Evolutionary conservation across 2,797 vertebrate genomes (phyloP).

Genomic region (Perodicticus potto): DNA sequence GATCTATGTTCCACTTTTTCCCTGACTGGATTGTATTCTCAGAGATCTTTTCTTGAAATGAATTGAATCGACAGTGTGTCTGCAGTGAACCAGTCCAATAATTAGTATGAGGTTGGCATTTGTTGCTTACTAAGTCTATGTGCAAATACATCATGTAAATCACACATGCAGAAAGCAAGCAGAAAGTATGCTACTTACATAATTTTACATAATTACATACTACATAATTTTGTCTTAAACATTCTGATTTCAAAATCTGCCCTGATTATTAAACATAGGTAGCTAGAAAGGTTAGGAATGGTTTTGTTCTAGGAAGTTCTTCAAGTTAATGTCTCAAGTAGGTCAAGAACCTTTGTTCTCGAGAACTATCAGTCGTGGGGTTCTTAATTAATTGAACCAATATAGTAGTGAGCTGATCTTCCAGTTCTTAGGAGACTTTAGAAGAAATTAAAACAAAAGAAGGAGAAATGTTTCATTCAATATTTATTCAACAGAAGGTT

Average conservation of each 20-base stretch:
- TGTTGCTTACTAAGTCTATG: not conserved
- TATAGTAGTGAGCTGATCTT: not conserved
- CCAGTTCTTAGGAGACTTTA: not conserved
- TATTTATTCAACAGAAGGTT: not conserved
- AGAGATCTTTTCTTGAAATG: slow-evolving; percentile 5
- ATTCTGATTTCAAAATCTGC: not conserved
- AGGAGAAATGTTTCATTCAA: not conserved
- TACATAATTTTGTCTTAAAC: not conserved
- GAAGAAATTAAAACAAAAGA: not conserved
- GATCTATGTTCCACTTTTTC: not conserved
- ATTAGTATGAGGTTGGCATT: slow-evolving; percentile 1
- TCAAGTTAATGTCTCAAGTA: not conserved
- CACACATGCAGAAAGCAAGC: not conserved
- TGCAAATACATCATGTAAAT: not conserved
- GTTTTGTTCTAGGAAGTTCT: not conserved
- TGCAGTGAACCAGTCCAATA: not conserved
- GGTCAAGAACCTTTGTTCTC: not conserved
- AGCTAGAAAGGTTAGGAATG: not conserved
- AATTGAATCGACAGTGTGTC: not conserved
- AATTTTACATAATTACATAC: not conserved
- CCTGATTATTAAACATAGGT: not conserved
- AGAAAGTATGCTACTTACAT: not conserved
- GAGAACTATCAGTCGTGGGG: not conserved
- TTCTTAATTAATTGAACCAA: slow-evolving; percentile 17
- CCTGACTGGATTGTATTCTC: not conserved